Conservation (phyloP, 1,140 invertebrate genomes). For the Platorchestia sp. region DNA sequence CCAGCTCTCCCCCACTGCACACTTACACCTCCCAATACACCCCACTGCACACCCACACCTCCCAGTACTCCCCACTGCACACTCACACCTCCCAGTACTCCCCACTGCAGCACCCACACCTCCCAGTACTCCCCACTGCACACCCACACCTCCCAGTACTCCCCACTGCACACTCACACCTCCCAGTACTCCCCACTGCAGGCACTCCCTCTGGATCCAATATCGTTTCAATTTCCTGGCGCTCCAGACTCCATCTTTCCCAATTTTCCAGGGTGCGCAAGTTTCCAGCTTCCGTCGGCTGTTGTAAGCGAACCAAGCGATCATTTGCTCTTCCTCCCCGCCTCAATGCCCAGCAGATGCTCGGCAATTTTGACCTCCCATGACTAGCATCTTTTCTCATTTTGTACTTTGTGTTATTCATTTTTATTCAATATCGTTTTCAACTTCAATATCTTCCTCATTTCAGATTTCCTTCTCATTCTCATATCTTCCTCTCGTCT, state of each 20-base stretch:
- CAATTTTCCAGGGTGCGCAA: background rate
- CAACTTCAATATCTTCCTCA: background rate
- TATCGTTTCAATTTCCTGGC: constrained; percentile 7
- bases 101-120: no score
- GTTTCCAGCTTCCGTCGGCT: background rate
- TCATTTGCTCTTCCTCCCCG: background rate
- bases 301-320: background rate
- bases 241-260: background rate
- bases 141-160: background rate
- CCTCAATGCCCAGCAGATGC: background rate
- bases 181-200: background rate
- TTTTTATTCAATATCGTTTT: background rate
- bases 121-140: no score
- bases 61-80: no score
- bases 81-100: background rate
- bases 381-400: background rate
- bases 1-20: no score
- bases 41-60: no score
- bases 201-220: background rate
- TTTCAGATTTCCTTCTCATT: background rate
- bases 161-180: background rate
- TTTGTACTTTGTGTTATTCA: background rate
- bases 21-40: no score
- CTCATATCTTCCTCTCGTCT: background rate
- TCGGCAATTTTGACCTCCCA: background rate